phyloP scores from a whole-genome alignment of 1,140 invertebrate genomes.

The Platyura marginata region DNA sequence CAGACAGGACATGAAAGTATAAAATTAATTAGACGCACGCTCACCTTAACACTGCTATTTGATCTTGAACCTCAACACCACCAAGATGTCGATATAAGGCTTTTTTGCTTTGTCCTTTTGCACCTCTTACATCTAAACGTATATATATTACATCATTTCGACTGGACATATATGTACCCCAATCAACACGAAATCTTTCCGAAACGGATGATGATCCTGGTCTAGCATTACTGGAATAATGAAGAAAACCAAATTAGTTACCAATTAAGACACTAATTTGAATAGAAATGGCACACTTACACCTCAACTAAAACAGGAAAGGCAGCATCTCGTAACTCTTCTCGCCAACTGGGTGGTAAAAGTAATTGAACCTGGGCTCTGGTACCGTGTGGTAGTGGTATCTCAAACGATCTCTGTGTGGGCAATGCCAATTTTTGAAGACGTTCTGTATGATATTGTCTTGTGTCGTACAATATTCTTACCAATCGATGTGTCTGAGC shows the following conservation, averaged over 20 bases:
- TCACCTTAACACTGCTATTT: slow-evolving; percentile 63
- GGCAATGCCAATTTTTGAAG: slow-evolving; percentile 53
- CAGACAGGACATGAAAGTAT: too few species aligned
- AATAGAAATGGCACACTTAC: slow-evolving; percentile 25
- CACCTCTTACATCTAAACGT: slow-evolving; percentile 71
- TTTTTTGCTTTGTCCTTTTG: slow-evolving; percentile 59
- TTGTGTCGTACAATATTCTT: slow-evolving; percentile 54
- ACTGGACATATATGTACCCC: slow-evolving; percentile 85
- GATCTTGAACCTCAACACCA: slow-evolving; percentile 73
- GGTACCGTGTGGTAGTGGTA: slow-evolving; percentile 55
- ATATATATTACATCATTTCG: slow-evolving; percentile 80
- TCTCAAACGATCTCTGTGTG: slow-evolving; percentile 52
- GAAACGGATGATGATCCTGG: slow-evolving; percentile 77
- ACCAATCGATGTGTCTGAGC: slow-evolving; percentile 48
- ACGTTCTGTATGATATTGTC: slow-evolving; percentile 39
- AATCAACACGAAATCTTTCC: slow-evolving; percentile 68
- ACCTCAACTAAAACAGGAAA: slow-evolving; percentile 72
- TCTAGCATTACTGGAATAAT: slow-evolving; percentile 59
- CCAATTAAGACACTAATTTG: not conserved
- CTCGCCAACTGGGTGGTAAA: slow-evolving; percentile 65
- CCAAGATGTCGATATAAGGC: slow-evolving; percentile 64
- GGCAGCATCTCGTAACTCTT: slow-evolving; percentile 62
- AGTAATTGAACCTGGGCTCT: slow-evolving; percentile 58
- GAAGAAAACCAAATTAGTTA: not conserved
- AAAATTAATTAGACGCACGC: too few species aligned